These are phyloP conservation scores for Hyperoplus immaculatus DNA, from an alignment of 2,797 vertebrate genomes.

Conservation along the genomic window DNA sequence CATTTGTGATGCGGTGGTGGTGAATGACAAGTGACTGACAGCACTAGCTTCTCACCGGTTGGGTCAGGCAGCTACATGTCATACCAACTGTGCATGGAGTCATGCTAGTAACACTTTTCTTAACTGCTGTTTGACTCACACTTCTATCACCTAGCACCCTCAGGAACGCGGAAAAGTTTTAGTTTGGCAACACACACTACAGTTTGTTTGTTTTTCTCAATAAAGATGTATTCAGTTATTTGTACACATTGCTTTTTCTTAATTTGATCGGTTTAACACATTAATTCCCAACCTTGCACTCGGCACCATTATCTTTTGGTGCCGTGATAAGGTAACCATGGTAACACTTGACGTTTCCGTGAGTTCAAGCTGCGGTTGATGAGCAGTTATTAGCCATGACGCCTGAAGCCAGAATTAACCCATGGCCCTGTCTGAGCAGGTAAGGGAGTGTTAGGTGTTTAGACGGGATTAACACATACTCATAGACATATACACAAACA, in stretches of 20 bases:
- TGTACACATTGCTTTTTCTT: conserved; percentile 5
- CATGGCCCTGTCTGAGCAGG: conserved; percentile 86
- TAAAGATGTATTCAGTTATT: conserved; percentile 14
- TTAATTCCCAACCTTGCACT: not conserved
- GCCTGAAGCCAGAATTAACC: conserved; percentile 86
- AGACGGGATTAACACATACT: conserved; percentile 82
- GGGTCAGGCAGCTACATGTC: conserved; percentile 66
- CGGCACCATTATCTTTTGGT: conserved; percentile 27
- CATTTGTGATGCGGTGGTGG: conserved; percentile 34
- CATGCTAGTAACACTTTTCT: conserved; percentile 64
- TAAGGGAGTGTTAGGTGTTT: conserved; percentile 83
- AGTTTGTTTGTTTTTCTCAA: conserved; percentile 9
- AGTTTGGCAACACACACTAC: conserved; percentile 18
- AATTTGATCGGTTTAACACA: not conserved
- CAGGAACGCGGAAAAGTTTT: conserved; percentile 45
- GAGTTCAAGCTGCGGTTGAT: conserved; percentile 86
- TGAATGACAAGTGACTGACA: conserved; percentile 73
- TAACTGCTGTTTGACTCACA: conserved; percentile 68
- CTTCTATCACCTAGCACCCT: conserved; percentile 29
- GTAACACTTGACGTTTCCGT: conserved; percentile 60
- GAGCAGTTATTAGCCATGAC: conserved; percentile 81
- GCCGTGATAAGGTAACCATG: conserved; percentile 57
- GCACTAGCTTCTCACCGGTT: conserved; percentile 47
- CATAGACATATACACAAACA: conserved; percentile 63
- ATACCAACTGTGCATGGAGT: conserved; percentile 45